Base-by-base conservation (phyloP, 2,797 vertebrate genomes). In the Sebastolobus altivelis region DNA sequence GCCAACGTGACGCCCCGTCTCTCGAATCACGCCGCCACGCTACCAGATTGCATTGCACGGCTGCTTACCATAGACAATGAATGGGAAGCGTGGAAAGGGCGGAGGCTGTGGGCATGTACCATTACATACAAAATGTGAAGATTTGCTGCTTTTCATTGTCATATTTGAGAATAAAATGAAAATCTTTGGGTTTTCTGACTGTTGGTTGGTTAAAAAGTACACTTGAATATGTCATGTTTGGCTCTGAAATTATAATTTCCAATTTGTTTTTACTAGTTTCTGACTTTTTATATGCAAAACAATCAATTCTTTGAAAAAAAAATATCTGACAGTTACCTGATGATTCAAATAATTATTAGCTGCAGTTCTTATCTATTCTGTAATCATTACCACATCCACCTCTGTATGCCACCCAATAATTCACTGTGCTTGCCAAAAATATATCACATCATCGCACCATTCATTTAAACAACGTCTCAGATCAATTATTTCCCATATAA, bases 401-500 rank as follows among this genome's bases (percentile, higher is more conserved):
- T 75, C 12, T 13, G 3, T 9, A 7, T 77, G 25, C 37, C 9
- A 6, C 31, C 46, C 18, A 14, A 20, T 69, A 27, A 70, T 58
- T 72, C 18, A 59, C 12, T 27, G 35, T 27, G 6, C 16, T 12
- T 33, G 56, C 77, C 69, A 73, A 46, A 85, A 77, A 71, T 11
- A 63, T 83, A 73, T 71, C 59, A 67, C 12, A 69, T 59, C 8
- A 74, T 46, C 3, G 4, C 46, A 20, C 31, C 3, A 31, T 79
- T 77, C 8, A 59, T 65, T 78, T 70, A n/a, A 69, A 70, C 52
- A 69, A 67, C 52, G 22, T 79, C 75, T 79, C n/a, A 65, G 8
- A 60, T 84, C 31, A 72, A 52, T 79, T 69, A 79, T 81, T 85
- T 84, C 70, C 63, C 70, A 69, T 18, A 31, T 81, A 2, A 20